phyloP scores from a whole-genome alignment of 2,797 vertebrate genomes.

The Phoxinus dragarum region DNA sequence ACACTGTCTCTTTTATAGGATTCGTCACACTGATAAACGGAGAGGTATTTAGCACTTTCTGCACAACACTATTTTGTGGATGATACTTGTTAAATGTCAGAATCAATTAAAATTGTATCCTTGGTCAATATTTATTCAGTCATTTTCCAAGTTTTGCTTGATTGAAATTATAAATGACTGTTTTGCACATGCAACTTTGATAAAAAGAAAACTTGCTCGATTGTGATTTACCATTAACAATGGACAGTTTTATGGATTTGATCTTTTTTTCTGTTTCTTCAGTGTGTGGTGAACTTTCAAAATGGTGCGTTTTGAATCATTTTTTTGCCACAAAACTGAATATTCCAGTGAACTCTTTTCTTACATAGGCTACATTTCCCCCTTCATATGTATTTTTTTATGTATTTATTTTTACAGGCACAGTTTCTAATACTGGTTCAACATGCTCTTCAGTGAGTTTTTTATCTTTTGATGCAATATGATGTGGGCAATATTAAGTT shows the following conservation, averaged over 20 bases:
- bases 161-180: background rate
- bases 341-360: background rate
- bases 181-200: background rate
- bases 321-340: background rate
- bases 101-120: background rate
- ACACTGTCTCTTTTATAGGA: background rate
- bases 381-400: background rate
- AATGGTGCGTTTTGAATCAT: constrained; percentile 19
- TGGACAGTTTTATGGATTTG: background rate
- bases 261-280: background rate
- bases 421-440: constrained; percentile 2
- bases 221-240: background rate
- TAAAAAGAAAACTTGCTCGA: background rate
- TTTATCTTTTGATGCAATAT: background rate
- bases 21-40: background rate
- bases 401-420: constrained; percentile 10
- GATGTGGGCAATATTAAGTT: background rate
- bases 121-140: background rate
- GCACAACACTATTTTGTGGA: background rate
- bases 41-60: constrained; percentile 23
- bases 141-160: background rate
- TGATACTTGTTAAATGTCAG: background rate
- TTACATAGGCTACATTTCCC: too few species aligned
- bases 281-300: constrained; percentile 19
- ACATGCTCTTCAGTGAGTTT: constrained; percentile 1